A percentile compares a stretch with the other conserved stretches of the same genome.
These are phyloP conservation scores for Caenorhabditis sinica DNA, from an alignment of 2,888 invertebrate species.

Conservation along the genomic window DNA sequence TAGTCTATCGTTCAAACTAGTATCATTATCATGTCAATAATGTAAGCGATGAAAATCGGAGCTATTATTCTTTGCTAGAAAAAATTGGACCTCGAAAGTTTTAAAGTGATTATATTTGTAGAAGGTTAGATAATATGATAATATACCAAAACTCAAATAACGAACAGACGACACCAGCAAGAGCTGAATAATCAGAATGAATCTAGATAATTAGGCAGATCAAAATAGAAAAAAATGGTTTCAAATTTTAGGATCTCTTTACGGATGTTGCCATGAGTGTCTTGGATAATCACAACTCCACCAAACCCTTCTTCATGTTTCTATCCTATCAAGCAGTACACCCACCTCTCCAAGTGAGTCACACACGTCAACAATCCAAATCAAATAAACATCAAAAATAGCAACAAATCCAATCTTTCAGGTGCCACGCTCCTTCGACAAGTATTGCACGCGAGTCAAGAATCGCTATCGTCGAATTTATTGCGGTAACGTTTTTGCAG, in stretches of 20 bases:
- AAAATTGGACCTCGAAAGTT: too few species aligned
- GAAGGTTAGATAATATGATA: too few species aligned
- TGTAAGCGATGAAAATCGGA: too few species aligned
- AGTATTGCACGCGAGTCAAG: conserved; percentile 72
- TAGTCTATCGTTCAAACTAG: too few species aligned
- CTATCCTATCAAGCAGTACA: conserved; percentile 83
- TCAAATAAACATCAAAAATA: conserved; percentile 12
- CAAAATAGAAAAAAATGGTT: neutral
- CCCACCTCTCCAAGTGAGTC: conserved; percentile 81
- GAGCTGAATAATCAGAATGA: too few species aligned
- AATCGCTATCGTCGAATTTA: conserved; percentile 74
- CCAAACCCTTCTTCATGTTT: conserved; percentile 83
- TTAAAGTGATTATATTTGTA: too few species aligned
- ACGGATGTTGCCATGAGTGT: conserved; percentile 77
- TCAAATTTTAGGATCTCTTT: conserved; percentile 76
- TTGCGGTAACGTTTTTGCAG: conserved; percentile 72
- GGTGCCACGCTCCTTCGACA: conserved; percentile 75
- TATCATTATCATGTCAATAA: too few species aligned
- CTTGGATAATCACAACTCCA: conserved; percentile 69
- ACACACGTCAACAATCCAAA: neutral
- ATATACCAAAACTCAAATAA: too few species aligned
- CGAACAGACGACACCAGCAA: too few species aligned
- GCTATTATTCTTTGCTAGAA: too few species aligned
- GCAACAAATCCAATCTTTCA: conserved; percentile 35
- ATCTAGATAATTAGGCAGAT: too few species aligned